Base-by-base conservation (phyloP, 2,113 vertebrate species). In the Leptosomus discolor region DNA sequence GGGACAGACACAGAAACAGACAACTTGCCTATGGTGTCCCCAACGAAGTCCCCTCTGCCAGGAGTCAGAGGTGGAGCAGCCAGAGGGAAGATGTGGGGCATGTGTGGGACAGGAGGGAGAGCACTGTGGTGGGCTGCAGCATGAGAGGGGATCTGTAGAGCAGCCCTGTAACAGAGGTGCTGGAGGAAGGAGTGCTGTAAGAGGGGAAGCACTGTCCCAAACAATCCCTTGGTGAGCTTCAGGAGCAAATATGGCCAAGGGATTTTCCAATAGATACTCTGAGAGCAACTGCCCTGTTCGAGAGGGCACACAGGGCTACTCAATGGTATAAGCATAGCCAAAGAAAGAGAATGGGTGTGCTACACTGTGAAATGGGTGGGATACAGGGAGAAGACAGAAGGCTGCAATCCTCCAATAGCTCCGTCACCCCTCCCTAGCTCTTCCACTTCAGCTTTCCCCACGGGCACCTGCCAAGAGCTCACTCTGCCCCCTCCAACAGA, bases 71-170 rank as follows among this genome's bases (percentile, higher is more conserved):
- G 34, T 69, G 45, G 45, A 15, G 23, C 32, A n/a, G 32, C 14
- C 30, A 57, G 71, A 37, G 43, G 45, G 56, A 60, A 60, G 74
- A n/a, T 61, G 21, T 50, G 56, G 57, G 20, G 12, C 45, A 32
- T 1, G 1, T 1, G 2, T 37, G n/a, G 57, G 4, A 12, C 51
- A 50, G 21, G 29, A 63, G 58, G 43, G 15, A 46, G 27, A 16
- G 36, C 20, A 32, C 19, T 39, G 36, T 4, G 6, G 29, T 41
- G 51, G 51, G 37, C 51, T 8, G 36, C 21, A 51, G 45, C n/a
- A 77, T 34, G 39, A 56, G 21, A 56, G 5, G 37, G 23, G 12
- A 27, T 56, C 8, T 57, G 30, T 43, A 74, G 39, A 74, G 71
- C 2, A 1, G 12, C 9, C 39, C 27, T 63, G 12, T 63, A 63